A percentile compares a stretch with the other conserved stretches of the same genome.
phyloP scores from a whole-genome alignment of 2,113 vertebrate genomes.

The Pantherophis guttatus region DNA sequence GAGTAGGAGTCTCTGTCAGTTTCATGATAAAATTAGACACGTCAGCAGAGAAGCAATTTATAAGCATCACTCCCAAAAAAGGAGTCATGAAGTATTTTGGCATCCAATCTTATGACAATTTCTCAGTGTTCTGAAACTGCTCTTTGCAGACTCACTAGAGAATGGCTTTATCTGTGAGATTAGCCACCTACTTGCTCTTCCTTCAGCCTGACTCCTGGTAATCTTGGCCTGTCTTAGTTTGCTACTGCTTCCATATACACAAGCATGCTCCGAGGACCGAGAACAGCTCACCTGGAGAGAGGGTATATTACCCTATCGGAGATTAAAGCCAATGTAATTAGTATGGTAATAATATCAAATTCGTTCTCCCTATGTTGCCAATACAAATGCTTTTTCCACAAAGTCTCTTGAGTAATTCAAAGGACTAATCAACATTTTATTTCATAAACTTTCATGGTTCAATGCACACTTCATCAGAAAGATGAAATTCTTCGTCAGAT shows the following conservation, averaged over 20 bases:
- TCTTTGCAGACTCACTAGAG: slow-evolving; percentile 1
- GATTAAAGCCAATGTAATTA: not conserved
- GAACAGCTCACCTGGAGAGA: not conserved
- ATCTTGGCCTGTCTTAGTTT: not conserved
- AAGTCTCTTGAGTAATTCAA: not conserved
- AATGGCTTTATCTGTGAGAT: not conserved
- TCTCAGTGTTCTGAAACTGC: not conserved
- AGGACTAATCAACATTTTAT: not conserved
- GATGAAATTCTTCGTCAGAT: not conserved
- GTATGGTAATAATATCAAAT: slow-evolving; percentile 12
- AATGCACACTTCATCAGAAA: not conserved
- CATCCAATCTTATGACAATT: not conserved
- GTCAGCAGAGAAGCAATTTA: not conserved
- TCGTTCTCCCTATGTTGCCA: slow-evolving; percentile 5
- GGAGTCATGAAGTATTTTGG: not conserved
- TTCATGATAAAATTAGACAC: not conserved
- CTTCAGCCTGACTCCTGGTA: not conserved
- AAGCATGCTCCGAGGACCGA: not conserved
- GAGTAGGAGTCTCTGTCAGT: not conserved
- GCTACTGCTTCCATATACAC: not conserved
- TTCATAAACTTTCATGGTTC: not conserved
- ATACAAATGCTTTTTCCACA: slow-evolving; percentile 3
- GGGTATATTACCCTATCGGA: not conserved
- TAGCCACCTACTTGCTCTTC: not conserved
- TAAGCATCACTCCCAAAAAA: not conserved